Percentiles rank a stretch among this genome's conserved stretches.
phyloP scores from a whole-genome alignment of 2,797 vertebrate species.

The Cetoscarus ocellatus region DNA sequence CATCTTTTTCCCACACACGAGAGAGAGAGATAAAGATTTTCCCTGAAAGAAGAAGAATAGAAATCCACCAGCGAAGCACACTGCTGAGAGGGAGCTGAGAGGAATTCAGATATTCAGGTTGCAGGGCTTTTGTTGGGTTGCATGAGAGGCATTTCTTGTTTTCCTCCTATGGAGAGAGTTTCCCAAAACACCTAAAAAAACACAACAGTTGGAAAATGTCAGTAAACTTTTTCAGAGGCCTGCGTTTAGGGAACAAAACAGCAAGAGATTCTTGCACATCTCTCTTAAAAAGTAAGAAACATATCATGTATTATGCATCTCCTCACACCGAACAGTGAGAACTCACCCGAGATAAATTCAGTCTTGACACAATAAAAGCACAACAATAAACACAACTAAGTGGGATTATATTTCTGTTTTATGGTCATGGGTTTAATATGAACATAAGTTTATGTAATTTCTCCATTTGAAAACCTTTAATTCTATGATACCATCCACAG shows the following conservation, averaged over 20 bases:
- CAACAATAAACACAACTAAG: no score
- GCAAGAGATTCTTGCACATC: not conserved
- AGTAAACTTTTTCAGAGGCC: constrained; percentile 9
- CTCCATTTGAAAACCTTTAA: constrained; percentile 2
- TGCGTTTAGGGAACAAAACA: constrained; percentile 6
- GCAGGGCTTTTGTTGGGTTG: constrained; percentile 4
- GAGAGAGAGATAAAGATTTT: constrained; percentile 51
- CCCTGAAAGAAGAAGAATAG: constrained; percentile 28
- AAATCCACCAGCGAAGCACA: constrained; percentile 41
- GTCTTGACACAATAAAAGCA: not conserved
- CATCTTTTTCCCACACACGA: constrained; percentile 2
- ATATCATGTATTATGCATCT: not conserved
- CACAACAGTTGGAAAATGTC: not conserved
- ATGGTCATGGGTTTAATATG: not conserved
- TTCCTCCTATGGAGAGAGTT: not conserved
- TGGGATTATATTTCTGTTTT: no score
- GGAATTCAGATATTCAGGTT: constrained; percentile 46
- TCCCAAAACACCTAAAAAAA: not conserved
- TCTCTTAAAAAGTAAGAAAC: not conserved
- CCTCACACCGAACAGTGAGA: not conserved
- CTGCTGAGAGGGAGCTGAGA: constrained; percentile 32
- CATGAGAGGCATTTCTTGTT: constrained; percentile 3
- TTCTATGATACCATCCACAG: not conserved
- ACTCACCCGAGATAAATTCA: constrained; percentile 1
- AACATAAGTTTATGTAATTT: not conserved